These are phyloP conservation scores for Deilephila elpenor DNA, from an alignment of 2,888 invertebrate genomes.

Conservation along the genomic window DNA sequence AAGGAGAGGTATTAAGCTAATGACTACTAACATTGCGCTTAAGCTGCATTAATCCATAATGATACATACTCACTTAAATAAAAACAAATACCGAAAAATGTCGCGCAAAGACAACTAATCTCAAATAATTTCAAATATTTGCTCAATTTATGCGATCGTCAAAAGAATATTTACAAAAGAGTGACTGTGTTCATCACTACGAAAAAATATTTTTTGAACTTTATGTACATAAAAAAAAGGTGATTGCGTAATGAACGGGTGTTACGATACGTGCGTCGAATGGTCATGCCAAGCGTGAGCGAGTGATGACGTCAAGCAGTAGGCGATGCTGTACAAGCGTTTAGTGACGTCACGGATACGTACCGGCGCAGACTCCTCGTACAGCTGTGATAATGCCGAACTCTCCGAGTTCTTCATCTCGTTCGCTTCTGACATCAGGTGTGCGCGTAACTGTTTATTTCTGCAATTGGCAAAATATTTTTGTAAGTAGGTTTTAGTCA, in stretches of 20 bases:
- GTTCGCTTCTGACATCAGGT: conserved; percentile 88
- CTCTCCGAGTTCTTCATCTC: conserved; percentile 83
- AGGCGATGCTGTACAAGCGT: conserved; percentile 59
- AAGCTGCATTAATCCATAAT: not conserved
- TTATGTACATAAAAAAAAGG: conserved; percentile 25
- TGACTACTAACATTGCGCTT: not conserved
- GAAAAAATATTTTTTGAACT: conserved; percentile 2
- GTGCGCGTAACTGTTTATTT: conserved; percentile 90
- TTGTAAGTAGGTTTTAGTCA: not conserved
- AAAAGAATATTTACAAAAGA: conserved; percentile 38
- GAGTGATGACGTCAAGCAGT: conserved; percentile 39
- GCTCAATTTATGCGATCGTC: conserved; percentile 57
- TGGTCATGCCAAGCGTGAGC: conserved; percentile 56
- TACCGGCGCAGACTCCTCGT: conserved; percentile 83
- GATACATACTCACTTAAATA: not conserved
- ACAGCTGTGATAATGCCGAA: conserved; percentile 80
- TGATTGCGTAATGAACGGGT: conserved; percentile 31
- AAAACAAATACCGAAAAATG: not conserved
- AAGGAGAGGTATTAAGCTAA: not conserved
- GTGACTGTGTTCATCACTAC: not conserved
- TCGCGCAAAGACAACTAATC: too few species aligned
- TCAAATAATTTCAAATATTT: conserved; percentile 2
- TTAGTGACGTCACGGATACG: conserved; percentile 47
- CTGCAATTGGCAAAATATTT: conserved; percentile 64
- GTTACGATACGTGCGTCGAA: conserved; percentile 45